Percentiles rank a stretch among this genome's conserved stretches.
Evolutionary conservation across 2,888 invertebrate species (phyloP).

Genomic region (Platerodrilus igneus): DNA sequence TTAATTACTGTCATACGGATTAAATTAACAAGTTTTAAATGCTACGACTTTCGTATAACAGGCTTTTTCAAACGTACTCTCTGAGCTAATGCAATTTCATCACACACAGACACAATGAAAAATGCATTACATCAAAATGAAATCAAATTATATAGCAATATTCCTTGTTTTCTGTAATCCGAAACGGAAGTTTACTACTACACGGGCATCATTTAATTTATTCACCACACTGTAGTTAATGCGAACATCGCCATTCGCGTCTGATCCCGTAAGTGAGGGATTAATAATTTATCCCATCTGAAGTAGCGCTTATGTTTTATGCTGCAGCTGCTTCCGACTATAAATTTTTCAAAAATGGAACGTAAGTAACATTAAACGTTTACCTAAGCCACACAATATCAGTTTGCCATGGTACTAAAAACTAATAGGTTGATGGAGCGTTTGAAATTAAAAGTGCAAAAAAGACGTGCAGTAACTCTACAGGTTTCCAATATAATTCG

Average conservation of each 20-base stretch:
- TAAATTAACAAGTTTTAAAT: too few species aligned
- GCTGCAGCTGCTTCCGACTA: slow-evolving; percentile 32
- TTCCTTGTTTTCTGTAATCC: too few species aligned
- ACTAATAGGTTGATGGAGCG: too few species aligned
- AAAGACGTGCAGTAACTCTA: too few species aligned
- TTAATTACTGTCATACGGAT: too few species aligned
- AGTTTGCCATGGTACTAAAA: slow-evolving; percentile 16
- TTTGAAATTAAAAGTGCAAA: too few species aligned
- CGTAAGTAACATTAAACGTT: slow-evolving; percentile 30
- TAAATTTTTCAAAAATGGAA: slow-evolving; percentile 32
- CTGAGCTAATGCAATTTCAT: too few species aligned
- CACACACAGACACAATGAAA: slow-evolving; percentile 7
- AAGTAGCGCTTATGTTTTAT: slow-evolving; percentile 30
- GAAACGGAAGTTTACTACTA: slow-evolving; percentile 1
- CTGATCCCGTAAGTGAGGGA: slow-evolving; percentile 30
- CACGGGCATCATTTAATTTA: slow-evolving; percentile 14
- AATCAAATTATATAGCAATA: too few species aligned
- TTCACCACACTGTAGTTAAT: slow-evolving; percentile 22
- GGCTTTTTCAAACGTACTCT: too few species aligned
- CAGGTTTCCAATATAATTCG: too few species aligned
- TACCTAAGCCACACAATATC: slow-evolving; percentile 28
- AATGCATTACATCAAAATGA: slow-evolving; percentile 3
- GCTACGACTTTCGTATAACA: too few species aligned
- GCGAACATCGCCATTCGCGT: slow-evolving; percentile 20
- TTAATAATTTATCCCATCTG: slow-evolving; percentile 31